Conservation (phyloP, 2,113 vertebrate genomes). For the Daphoenositta chrysoptera region DNA sequence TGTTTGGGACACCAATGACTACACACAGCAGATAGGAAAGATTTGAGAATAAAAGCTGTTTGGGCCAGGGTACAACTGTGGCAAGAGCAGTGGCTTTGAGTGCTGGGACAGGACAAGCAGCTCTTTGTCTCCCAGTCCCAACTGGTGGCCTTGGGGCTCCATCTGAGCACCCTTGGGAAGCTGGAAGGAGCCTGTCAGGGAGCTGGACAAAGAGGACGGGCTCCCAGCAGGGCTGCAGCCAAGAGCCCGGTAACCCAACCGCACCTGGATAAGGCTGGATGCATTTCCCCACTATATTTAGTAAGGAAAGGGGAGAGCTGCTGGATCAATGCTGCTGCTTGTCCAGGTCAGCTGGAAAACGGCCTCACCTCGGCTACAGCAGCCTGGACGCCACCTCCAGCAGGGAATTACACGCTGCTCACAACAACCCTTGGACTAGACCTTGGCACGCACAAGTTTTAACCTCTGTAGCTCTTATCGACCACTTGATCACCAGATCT, state of each 20-base stretch:
- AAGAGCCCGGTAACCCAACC: background rate
- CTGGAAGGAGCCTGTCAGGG: background rate
- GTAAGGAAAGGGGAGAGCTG: background rate
- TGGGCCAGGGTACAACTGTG: background rate
- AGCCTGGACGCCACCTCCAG: background rate
- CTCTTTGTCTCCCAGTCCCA: background rate
- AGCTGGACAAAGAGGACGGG: background rate
- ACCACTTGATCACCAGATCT: background rate
- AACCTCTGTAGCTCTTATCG: background rate
- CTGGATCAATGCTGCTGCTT: background rate
- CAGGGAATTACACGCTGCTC: background rate
- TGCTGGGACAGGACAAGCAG: background rate
- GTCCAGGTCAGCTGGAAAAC: background rate
- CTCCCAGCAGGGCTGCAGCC: background rate
- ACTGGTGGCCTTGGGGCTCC: background rate
- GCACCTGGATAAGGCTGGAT: background rate
- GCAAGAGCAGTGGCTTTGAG: background rate
- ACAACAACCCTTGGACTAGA: conserved; percentile 10
- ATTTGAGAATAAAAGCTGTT: background rate
- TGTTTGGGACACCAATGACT: background rate
- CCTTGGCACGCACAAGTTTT: background rate
- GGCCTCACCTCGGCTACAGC: background rate
- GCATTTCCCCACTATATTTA: conserved; percentile 22
- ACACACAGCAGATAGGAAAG: background rate
- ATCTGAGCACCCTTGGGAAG: background rate